A percentile compares a stretch with the other conserved stretches of the same genome.
These are phyloP conservation scores for Caerostris darwini DNA, from an alignment of 1,140 invertebrate genomes.

Conservation along the genomic window DNA sequence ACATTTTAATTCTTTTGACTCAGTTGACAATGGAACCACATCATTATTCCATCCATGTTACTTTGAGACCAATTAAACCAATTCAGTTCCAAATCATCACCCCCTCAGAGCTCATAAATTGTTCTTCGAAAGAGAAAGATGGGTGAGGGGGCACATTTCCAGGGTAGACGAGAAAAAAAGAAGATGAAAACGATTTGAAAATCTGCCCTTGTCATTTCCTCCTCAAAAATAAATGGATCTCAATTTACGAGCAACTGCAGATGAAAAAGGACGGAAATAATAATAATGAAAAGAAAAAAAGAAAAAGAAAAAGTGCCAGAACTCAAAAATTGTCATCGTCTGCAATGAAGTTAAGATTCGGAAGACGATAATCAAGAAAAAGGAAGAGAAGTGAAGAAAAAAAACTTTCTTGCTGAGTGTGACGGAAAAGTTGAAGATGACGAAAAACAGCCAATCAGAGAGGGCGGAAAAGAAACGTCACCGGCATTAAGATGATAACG, in stretches of 20 bases:
- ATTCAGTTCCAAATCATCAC: not conserved
- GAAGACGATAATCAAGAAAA: conserved; percentile 1
- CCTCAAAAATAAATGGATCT: conserved; percentile 21
- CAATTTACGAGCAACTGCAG: not conserved
- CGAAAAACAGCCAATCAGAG: not conserved
- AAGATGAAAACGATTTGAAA: not conserved
- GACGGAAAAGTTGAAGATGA: conserved; percentile 30
- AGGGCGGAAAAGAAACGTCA: not conserved
- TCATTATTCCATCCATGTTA: not conserved
- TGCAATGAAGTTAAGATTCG: conserved; percentile 23
- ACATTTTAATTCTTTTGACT: not conserved
- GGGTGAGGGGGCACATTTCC: not conserved
- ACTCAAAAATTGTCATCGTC: conserved; percentile 21
- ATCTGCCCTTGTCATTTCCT: conserved; percentile 24
- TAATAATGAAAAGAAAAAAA: not conserved
- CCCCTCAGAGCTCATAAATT: not conserved
- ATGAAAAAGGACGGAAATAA: not conserved
- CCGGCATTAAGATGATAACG: not conserved
- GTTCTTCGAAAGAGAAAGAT: not conserved
- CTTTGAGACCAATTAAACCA: not conserved
- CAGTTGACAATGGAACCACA: not conserved
- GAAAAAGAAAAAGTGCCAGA: too few relatives aligned
- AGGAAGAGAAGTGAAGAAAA: not conserved
- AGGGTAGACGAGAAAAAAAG: not conserved
- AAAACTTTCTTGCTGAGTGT: not conserved